These are phyloP conservation scores for Brachionus plicatilis DNA, from an alignment of 1,140 invertebrate species.

Conservation along the genomic window DNA sequence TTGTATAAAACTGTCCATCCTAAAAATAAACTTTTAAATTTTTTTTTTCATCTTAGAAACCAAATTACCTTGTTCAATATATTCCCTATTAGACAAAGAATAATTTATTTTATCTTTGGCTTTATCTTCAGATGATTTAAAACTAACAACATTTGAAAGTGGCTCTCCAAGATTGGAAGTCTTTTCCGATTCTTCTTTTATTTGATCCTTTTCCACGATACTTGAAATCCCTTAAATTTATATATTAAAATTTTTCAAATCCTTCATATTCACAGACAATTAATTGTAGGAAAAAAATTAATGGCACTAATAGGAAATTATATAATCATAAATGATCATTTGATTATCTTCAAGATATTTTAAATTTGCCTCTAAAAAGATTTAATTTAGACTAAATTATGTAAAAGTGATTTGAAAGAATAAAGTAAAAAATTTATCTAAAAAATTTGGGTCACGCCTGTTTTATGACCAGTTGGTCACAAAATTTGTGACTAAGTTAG, in stretches of 20 bases:
- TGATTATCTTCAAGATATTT: no score
- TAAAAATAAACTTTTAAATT: background rate
- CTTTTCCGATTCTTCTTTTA: background rate
- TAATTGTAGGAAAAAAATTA: no score
- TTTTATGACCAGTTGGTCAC: no score
- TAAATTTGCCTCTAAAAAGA: no score
- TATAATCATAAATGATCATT: no score
- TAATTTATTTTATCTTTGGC: background rate
- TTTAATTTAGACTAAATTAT: no score
- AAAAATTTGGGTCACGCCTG: no score
- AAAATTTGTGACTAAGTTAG: no score
- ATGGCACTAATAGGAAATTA: no score
- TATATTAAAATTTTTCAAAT: background rate
- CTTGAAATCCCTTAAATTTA: background rate
- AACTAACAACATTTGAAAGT: background rate
- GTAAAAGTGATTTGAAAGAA: no score
- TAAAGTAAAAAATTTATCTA: no score
- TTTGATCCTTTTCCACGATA: background rate
- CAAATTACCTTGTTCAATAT: background rate
- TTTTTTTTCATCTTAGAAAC: background rate
- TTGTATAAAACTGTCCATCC: constrained; percentile 13
- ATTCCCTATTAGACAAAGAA: background rate
- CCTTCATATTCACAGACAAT: no score
- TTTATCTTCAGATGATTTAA: background rate
- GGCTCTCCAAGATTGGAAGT: background rate